A percentile compares a stretch with the other conserved stretches of the same genome.
Conservation (phyloP, 2,888 invertebrate genomes). For the Ectemnius cavifrons region DNA sequence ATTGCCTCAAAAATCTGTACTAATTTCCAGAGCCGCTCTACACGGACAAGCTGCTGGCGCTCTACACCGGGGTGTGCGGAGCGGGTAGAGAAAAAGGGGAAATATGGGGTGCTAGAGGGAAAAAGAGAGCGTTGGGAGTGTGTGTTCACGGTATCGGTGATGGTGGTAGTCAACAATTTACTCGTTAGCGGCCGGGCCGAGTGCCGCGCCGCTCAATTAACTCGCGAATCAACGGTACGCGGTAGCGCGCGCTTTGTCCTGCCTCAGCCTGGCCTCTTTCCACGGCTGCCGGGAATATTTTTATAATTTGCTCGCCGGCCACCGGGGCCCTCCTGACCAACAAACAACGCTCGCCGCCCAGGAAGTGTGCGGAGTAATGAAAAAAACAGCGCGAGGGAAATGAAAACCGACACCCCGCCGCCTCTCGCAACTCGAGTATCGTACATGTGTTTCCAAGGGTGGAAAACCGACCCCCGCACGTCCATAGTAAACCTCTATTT, state of each 20-base stretch:
- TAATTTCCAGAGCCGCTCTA: conserved; percentile 56
- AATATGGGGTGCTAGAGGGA: conserved; percentile 13
- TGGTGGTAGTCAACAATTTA: conserved; percentile 71
- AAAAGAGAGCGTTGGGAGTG: conserved; percentile 5
- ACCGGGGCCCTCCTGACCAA: conserved; percentile 54
- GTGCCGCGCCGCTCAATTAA: conserved; percentile 74
- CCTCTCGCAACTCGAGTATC: neutral
- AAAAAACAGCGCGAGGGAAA: conserved; percentile 49
- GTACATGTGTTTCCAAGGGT: conserved; percentile 39
- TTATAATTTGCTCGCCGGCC: conserved; percentile 3
- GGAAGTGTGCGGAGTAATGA: conserved; percentile 52
- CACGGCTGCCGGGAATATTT: conserved; percentile 1
- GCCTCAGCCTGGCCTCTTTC: conserved; percentile 16
- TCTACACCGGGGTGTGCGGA: conserved; percentile 19
- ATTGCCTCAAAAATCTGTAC: conserved; percentile 70
- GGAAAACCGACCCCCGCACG: conserved; percentile 35
- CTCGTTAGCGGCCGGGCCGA: conserved; percentile 72
- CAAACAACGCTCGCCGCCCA: conserved; percentile 38
- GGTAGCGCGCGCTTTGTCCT: conserved; percentile 48
- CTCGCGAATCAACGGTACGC: conserved; percentile 63
- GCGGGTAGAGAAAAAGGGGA: conserved; percentile 5
- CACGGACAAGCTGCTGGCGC: neutral
- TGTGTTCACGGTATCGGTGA: conserved; percentile 36
- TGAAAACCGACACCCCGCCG: conserved; percentile 54
- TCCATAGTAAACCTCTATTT: conserved; percentile 53